phyloP scores from a whole-genome alignment of 2,113 vertebrate species.

The Trochalopteron elliotii region DNA sequence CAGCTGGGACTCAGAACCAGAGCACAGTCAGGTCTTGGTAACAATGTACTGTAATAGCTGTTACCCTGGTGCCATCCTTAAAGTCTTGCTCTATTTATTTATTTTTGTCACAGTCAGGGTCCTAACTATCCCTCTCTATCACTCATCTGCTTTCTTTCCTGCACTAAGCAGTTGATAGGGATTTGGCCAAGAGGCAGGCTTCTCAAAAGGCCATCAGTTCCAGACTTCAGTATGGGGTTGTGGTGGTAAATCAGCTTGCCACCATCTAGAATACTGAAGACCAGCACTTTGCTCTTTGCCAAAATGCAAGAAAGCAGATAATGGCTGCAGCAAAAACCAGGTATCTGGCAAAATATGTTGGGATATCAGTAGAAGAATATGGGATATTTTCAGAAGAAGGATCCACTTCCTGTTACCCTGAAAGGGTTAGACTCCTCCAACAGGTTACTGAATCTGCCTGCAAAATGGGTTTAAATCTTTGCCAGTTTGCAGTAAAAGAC shows the following conservation, averaged over 20 bases:
- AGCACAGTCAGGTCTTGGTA: neutral
- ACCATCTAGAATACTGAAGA: neutral
- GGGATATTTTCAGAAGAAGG: neutral
- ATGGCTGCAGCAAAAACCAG: neutral
- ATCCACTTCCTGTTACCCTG: neutral
- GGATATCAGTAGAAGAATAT: neutral
- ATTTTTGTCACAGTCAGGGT: neutral
- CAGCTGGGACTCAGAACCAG: neutral
- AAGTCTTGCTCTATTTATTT: neutral
- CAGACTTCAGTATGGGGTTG: neutral
- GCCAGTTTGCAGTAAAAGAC: neutral
- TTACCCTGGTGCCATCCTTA: neutral
- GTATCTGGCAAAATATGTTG: neutral
- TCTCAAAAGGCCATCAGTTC: neutral
- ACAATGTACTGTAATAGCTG: neutral
- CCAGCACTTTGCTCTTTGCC: neutral
- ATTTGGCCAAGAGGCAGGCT: neutral
- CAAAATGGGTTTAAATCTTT: neutral
- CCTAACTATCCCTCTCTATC: neutral
- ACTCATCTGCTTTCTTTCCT: neutral
- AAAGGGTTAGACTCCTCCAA: neutral
- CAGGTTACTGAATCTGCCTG: neutral
- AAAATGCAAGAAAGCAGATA: neutral
- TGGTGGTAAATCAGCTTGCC: neutral
- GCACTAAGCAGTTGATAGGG: neutral